Evolutionary conservation across 2,797 vertebrate genomes (phyloP).

Genomic region (Taeniopygia guttata): DNA sequence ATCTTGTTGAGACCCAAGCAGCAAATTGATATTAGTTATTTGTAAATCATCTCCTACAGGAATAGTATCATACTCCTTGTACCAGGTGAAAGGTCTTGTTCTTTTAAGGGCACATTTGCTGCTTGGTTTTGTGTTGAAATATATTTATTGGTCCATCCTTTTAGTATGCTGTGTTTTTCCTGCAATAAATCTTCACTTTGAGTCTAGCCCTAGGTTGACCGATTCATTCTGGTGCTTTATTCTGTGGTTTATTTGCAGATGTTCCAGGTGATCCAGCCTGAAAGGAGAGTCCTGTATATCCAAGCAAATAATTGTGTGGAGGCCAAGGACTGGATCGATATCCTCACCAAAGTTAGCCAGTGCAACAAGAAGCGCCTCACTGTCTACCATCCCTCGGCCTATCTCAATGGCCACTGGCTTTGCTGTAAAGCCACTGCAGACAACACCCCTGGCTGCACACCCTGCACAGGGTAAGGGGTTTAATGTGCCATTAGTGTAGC

Average conservation of each 20-base stretch:
- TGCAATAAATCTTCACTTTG: neutral
- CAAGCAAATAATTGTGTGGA: conserved; percentile 99
- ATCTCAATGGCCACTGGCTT: conserved; percentile 97
- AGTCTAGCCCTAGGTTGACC: neutral
- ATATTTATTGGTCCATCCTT: neutral
- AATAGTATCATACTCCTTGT: neutral
- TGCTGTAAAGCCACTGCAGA: conserved; percentile 93
- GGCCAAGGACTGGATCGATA: conserved; percentile 97
- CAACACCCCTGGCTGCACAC: conserved; percentile 87
- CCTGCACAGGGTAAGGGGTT: conserved; percentile 89
- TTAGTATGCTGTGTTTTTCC: neutral
- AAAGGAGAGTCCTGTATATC: conserved; percentile 91
- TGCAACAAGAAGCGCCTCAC: conserved; percentile 95
- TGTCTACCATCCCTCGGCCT: conserved; percentile 95
- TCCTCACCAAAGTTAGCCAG: conserved; percentile 98
- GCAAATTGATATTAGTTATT: conserved; percentile 4
- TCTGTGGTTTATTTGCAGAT: conserved; percentile 78
- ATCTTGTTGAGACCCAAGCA: neutral
- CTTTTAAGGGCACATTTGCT: neutral
- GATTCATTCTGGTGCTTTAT: neutral
- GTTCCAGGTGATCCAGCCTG: conserved; percentile 98
- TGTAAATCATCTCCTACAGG: conserved; percentile 13
- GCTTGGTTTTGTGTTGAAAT: neutral
- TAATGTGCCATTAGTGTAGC: neutral
- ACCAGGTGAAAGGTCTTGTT: neutral